Evolutionary conservation across 1,140 invertebrate genomes (phyloP), one percentile per base, ranked within the genome.

Genomic region (Glomeris maerens): DNA sequence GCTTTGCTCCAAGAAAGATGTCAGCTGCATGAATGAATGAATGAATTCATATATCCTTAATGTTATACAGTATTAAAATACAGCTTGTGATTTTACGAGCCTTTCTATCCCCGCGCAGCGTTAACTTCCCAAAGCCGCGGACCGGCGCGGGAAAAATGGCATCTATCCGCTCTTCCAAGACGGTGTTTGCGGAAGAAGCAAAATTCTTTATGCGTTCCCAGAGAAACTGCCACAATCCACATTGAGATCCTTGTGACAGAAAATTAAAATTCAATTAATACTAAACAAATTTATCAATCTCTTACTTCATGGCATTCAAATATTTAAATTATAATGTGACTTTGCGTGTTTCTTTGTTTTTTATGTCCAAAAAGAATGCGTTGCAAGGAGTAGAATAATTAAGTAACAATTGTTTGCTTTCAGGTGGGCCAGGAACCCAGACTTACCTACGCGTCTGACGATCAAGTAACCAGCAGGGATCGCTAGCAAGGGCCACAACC

Each of bases 401-500:
- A n/a, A n/a, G n/a, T n/a, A n/a, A n/a, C n/a, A n/a, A n/a, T n/a
- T n/a, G n/a, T n/a, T n/a, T n/a, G n/a, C n/a, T n/a, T n/a, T n/a
- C n/a, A n/a, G n/a, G n/a, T n/a, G n/a, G n/a, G n/a, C n/a, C n/a
- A n/a, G n/a, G n/a, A n/a, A n/a, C n/a, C n/a, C n/a, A 36, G 14
- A 14, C 64, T 59, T 54, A 72, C 78, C 74, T 20, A 74, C 54
- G 58, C 72, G 67, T 55, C 80, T 79, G 4, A 78, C 53, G 21
- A 74, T 57, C 56, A 79, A 79, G 56, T 82, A 76, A 10, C 72
- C 62, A 28, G 83, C 64, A 10, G 79, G 79, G 47, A 84, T 58
- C 3, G 78, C 70, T 2, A 85, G 56, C 2, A 84, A 64, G 25
- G 76, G 72, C 23, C 83, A 60, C n/a, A 84, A 63, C 74, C 79